phyloP scores from a whole-genome alignment of 1,140 invertebrate species.

The Brachionus plicatilis region DNA sequence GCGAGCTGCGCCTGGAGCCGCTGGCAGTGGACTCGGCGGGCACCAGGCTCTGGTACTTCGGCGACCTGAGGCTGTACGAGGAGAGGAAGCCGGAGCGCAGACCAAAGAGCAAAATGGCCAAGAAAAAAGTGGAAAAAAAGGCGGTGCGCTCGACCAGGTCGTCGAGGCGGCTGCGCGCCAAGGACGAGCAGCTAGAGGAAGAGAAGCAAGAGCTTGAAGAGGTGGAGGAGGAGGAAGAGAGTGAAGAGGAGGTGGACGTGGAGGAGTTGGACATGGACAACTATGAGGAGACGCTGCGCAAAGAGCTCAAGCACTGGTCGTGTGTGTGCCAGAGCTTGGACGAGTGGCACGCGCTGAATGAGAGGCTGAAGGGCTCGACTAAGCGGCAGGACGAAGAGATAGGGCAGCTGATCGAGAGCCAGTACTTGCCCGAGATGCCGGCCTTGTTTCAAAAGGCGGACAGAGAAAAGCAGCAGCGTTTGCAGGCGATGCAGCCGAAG shows the following conservation, averaged over 20 bases:
- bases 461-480: background rate
- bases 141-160: background rate
- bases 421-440: conserved; percentile 33
- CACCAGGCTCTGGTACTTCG: conserved; percentile 32
- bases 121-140: background rate
- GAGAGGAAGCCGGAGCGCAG: background rate
- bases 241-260: background rate
- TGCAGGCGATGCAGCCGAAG: background rate
- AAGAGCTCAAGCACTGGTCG: conserved; percentile 26
- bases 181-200: background rate
- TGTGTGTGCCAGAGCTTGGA: conserved; percentile 16
- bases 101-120: background rate
- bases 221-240: background rate
- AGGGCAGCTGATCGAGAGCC: background rate
- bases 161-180: background rate
- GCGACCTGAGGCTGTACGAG: conserved; percentile 8
- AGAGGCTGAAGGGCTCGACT: background rate
- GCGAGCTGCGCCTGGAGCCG: conserved; percentile 13
- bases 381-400: background rate
- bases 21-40: conserved; percentile 22
- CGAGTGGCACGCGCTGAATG: background rate
- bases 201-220: background rate
- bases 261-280: background rate
- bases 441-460: conserved; percentile 9
- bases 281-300: background rate